A percentile compares a stretch with the other conserved stretches of the same genome.
Evolutionary conservation across 2,113 vertebrate genomes (phyloP).

Genomic region (Narcine bancroftii): DNA sequence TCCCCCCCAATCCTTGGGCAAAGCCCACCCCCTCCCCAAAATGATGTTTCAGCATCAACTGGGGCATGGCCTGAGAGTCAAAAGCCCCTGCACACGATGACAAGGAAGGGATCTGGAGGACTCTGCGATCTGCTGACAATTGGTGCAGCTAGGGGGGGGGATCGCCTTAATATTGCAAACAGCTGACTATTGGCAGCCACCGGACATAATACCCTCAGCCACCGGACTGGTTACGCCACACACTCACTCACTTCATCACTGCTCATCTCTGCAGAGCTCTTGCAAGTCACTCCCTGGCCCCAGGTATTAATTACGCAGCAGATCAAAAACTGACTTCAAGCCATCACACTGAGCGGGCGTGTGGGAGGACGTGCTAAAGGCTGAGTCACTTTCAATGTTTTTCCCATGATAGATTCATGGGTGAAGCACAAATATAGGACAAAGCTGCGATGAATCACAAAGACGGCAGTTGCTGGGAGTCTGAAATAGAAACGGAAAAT

Average conservation of each 20-base stretch:
- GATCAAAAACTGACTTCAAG: neutral
- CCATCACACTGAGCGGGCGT: neutral
- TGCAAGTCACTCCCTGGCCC: neutral
- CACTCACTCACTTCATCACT: neutral
- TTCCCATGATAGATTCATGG: neutral
- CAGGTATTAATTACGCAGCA: neutral
- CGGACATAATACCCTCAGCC: too few species aligned
- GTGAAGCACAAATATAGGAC: neutral
- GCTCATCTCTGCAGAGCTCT: neutral
- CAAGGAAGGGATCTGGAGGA: too few species aligned
- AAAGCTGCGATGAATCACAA: neutral
- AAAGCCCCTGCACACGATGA: neutral
- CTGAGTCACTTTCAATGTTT: neutral
- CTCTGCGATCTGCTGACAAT: too few species aligned
- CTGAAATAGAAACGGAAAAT: too few species aligned
- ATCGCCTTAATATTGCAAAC: too few species aligned
- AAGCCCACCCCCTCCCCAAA: too few species aligned
- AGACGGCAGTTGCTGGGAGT: too few species aligned
- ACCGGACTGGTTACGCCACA: too few species aligned
- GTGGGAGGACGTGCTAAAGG: too few species aligned
- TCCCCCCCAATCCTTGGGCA: too few species aligned
- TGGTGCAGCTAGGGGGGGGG: too few species aligned
- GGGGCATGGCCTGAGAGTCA: neutral
- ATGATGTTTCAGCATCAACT: neutral
- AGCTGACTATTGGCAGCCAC: too few species aligned